Conservation (phyloP, 2,888 invertebrate species). For the Panzeria rudis region DNA sequence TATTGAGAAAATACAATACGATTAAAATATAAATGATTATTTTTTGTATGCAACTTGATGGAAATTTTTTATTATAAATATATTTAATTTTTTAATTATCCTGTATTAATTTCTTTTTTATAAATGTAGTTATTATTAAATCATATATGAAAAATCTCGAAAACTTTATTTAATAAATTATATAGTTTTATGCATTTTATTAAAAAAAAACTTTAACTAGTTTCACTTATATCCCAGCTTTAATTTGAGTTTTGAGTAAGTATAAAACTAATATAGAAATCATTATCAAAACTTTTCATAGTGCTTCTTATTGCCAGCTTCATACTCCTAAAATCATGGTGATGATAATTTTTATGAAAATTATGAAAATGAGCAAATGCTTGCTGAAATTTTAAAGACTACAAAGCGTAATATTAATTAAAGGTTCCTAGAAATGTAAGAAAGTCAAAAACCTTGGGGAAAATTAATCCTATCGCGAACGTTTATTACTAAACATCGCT, state of each 20-base stretch:
- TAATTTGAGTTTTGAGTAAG: constrained; percentile 29
- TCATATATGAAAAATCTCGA: constrained; percentile 19
- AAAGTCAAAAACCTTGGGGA: no score
- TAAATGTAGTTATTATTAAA: constrained; percentile 53
- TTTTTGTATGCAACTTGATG: constrained; percentile 52
- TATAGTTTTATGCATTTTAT: constrained; percentile 58
- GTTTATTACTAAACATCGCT: no score
- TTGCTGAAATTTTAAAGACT: no score
- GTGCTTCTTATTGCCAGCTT: background rate
- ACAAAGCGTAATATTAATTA: no score
- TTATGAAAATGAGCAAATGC: no score
- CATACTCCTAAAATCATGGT: background rate
- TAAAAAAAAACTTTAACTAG: background rate
- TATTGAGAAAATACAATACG: constrained; percentile 5
- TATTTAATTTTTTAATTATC: constrained; percentile 34
- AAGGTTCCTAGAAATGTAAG: no score
- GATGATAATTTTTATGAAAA: no score
- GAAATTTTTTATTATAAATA: constrained; percentile 45
- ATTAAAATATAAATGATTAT: constrained; percentile 32
- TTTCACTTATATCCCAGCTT: background rate
- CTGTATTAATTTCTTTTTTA: constrained; percentile 54
- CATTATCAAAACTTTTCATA: background rate
- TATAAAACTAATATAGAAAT: constrained; percentile 13
- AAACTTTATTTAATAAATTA: constrained; percentile 48
- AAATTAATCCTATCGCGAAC: no score